Percentiles rank a stretch among this genome's conserved stretches.
Conservation (phyloP, 1,140 invertebrate species). For the Drosophila virilis region DNA sequence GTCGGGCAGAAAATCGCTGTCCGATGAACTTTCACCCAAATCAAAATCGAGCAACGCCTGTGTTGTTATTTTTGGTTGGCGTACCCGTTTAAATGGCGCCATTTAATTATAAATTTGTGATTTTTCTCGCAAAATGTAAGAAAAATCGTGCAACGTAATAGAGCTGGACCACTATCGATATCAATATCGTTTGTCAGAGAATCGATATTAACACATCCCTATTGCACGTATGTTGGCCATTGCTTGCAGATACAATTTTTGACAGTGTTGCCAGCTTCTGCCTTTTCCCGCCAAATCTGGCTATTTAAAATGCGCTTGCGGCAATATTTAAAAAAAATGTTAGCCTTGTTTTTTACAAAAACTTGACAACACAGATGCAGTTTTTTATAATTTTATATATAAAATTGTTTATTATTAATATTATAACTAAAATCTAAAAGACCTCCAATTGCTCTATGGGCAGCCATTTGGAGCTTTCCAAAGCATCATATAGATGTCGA, state of each 20-base stretch:
- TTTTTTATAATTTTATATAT: neutral
- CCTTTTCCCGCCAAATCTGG: neutral
- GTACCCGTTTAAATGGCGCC: constrained; percentile 72
- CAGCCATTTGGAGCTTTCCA: constrained; percentile 92
- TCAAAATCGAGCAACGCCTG: constrained; percentile 85
- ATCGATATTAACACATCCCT: constrained; percentile 12
- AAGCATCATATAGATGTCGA: constrained; percentile 90
- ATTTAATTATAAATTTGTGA: constrained; percentile 48
- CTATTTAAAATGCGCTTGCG: too few relatives aligned
- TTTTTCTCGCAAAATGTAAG: constrained; percentile 23
- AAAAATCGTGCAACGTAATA: constrained; percentile 20
- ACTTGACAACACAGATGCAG: neutral
- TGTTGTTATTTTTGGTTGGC: constrained; percentile 78
- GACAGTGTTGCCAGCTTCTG: neutral
- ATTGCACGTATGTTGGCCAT: neutral
- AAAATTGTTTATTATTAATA: neutral
- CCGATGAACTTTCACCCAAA: constrained; percentile 96
- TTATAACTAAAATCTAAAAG: constrained; percentile 49
- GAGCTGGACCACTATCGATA: constrained; percentile 19
- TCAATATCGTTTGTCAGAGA: neutral
- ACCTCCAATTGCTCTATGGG: constrained; percentile 87
- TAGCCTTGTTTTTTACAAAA: neutral
- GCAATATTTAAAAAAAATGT: too few relatives aligned
- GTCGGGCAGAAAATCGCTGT: constrained; percentile 97
- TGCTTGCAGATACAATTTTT: neutral